phyloP scores from a whole-genome alignment of 2,797 vertebrate genomes.

The Spea hammondii region DNA sequence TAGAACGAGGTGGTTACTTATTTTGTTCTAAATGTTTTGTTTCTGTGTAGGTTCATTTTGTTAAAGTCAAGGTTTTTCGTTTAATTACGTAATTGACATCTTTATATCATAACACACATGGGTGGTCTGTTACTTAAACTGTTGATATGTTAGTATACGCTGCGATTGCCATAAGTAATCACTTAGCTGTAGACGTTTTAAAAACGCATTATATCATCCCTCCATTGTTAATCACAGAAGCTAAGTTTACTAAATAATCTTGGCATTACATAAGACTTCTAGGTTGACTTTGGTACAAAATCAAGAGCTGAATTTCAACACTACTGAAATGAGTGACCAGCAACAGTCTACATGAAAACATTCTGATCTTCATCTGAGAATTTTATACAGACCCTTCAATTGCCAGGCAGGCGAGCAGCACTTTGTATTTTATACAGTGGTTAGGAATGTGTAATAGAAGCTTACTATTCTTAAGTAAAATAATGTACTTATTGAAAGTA shows the following conservation, averaged over 20 bases:
- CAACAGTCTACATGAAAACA: background rate
- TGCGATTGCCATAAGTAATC: constrained; percentile 67
- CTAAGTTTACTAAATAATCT: constrained; percentile 62
- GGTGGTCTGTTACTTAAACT: constrained; percentile 68
- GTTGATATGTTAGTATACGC: constrained; percentile 71
- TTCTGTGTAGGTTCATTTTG: constrained; percentile 61
- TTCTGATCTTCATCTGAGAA: background rate
- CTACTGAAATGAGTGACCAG: background rate
- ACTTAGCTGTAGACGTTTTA: constrained; percentile 69
- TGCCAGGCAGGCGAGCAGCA: background rate
- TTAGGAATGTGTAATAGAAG: too few species aligned
- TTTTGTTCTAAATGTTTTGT: constrained; percentile 55
- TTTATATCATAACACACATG: constrained; percentile 70
- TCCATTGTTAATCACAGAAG: constrained; percentile 66
- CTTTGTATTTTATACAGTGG: too few species aligned
- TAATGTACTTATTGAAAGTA: too few species aligned
- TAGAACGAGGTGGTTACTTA: constrained; percentile 59
- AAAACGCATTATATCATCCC: constrained; percentile 65
- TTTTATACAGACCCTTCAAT: background rate
- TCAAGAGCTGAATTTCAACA: background rate
- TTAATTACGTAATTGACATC: constrained; percentile 67
- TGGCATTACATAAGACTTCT: constrained; percentile 64
- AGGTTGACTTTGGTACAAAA: constrained; percentile 45
- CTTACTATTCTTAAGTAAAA: too few species aligned
- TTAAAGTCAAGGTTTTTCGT: constrained; percentile 59